Base-by-base conservation (phyloP, 2,113 vertebrate genomes). In the Toxotes jaculatrix region DNA sequence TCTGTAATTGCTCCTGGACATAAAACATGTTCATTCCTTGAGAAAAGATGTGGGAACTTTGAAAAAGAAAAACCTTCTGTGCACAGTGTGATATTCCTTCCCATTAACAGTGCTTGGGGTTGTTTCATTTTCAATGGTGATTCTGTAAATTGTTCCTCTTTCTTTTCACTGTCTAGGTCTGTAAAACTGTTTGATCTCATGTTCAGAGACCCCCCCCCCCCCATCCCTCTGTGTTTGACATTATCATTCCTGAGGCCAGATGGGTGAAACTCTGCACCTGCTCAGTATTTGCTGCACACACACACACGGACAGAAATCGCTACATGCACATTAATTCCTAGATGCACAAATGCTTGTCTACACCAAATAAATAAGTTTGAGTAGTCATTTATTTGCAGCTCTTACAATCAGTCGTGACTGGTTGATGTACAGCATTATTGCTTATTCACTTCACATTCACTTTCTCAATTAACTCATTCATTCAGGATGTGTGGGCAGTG, bases 101-200 rank as follows among this genome's bases (percentile, higher is more conserved):
- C 72, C 21, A 68, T 71, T 79, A 80, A 79, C 66, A 49, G 21
- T 21, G 69, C 75, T 74, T 7, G 64, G 43, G 65, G 75, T 31
- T 62, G 62, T 83, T 89, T 62, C 1, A 77, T 81, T 88, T 85
- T 74, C 61, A 61, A 8, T 73, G 38, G 23, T 76, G 71, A 79
- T 86, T 76, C 16, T 59, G 64, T 68, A 56, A 84, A 83, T 71
- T 57, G 66, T 68, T 80, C 69, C 43, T 36, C 6, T 72, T 55
- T 78, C 73, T 79, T 77, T 75, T 79, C 53, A 63, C 27, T 74
- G 55, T 85, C 34, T 57, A 38, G 4, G 4, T 49, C 70, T 65
- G 65, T 47, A 76, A 74, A 66, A 68, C 11, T 64, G 43, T 77
- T 87, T 88, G 78, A 80, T 85, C 83, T 83, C 53, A 32, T 51